These are phyloP conservation scores for Keiferia lycopersicella DNA, from an alignment of 2,888 invertebrate species.

Conservation along the genomic window DNA sequence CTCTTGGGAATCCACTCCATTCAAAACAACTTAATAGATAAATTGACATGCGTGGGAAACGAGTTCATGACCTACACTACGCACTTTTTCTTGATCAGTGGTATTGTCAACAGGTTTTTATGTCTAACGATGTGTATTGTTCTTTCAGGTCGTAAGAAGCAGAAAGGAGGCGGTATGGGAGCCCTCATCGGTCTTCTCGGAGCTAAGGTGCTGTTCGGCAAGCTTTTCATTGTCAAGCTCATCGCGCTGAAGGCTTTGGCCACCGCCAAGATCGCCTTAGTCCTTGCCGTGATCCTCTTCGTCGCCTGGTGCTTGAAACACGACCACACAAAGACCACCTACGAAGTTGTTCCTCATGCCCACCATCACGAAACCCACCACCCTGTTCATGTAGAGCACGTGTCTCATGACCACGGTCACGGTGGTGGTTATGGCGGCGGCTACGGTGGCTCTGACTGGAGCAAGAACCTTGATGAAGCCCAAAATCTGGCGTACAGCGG, in stretches of 20 bases:
- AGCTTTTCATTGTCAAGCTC: constrained; percentile 88
- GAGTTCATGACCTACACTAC: constrained; percentile 13
- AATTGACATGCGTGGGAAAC: constrained; percentile 12
- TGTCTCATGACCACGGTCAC: constrained; percentile 64
- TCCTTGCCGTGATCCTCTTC: constrained; percentile 86
- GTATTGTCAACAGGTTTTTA: neutral
- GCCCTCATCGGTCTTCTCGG: constrained; percentile 84
- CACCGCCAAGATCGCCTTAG: constrained; percentile 90
- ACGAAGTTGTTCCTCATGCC: constrained; percentile 72
- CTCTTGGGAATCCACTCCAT: constrained; percentile 2
- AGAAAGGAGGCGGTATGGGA: constrained; percentile 84
- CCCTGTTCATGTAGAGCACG: constrained; percentile 82
- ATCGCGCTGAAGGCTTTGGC: constrained; percentile 91
- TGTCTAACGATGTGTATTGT: constrained; percentile 4
- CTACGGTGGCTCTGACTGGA: constrained; percentile 72
- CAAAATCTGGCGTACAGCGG: constrained; percentile 87
- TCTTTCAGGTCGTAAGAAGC: constrained; percentile 84
- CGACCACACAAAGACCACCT: constrained; percentile 71
- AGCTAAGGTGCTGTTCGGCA: constrained; percentile 69
- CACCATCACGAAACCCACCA: constrained; percentile 82
- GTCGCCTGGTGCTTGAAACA: constrained; percentile 72
- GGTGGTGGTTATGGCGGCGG: constrained; percentile 51
- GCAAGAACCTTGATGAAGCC: constrained; percentile 83
- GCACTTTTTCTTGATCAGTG: neutral
- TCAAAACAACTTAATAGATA: constrained; percentile 9